Conservation (phyloP, 2,888 invertebrate species). For the Leptopilina myrica region DNA sequence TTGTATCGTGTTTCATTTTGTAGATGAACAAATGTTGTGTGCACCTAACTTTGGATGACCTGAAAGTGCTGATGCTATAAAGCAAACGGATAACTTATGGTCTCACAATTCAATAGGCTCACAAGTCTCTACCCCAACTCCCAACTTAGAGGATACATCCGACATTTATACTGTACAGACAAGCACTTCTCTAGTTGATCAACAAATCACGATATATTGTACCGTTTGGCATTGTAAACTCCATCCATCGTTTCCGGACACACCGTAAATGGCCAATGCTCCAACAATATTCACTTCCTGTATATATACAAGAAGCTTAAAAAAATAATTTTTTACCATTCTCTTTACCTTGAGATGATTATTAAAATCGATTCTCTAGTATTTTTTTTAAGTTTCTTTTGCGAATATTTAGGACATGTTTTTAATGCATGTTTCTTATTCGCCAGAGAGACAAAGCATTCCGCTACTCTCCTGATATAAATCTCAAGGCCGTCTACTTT, state of each 20-base stretch:
- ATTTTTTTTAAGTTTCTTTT: too few species aligned
- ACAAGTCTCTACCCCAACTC: neutral
- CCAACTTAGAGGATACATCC: slow-evolving; percentile 16
- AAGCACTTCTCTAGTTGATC: slow-evolving; percentile 8
- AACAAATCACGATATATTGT: slow-evolving; percentile 50
- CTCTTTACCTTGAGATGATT: too few species aligned
- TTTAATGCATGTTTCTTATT: too few species aligned
- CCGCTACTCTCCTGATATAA: neutral
- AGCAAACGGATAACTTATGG: slow-evolving; percentile 7
- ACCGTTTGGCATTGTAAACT: slow-evolving; percentile 52
- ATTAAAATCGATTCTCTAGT: too few species aligned
- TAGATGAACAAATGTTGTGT: neutral
- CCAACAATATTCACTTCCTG: slow-evolving; percentile 53
- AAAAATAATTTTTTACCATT: too few species aligned
- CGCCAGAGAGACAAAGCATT: neutral
- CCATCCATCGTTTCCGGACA: slow-evolving; percentile 45
- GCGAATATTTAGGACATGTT: too few species aligned
- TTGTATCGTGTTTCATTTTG: slow-evolving; percentile 6
- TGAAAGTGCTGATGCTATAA: slow-evolving; percentile 7
- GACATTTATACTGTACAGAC: neutral
- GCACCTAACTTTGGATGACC: slow-evolving; percentile 8
- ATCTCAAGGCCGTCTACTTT: slow-evolving; percentile 49
- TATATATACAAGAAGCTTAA: neutral
- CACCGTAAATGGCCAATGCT: slow-evolving; percentile 50
- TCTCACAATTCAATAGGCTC: neutral